Evolutionary conservation across 2,888 invertebrate genomes (phyloP).

Genomic region (Cenopis cana): DNA sequence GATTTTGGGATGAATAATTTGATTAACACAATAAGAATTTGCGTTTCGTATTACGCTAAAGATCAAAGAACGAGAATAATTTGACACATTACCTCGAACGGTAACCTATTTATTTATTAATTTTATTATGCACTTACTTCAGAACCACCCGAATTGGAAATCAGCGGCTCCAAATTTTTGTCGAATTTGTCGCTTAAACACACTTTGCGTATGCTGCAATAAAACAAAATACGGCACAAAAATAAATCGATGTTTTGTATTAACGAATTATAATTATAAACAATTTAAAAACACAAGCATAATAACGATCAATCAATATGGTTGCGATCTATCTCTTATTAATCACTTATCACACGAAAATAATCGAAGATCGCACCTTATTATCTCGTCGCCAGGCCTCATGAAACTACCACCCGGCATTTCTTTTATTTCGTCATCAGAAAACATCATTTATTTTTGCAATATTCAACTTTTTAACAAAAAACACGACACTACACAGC

Average conservation of each 20-base stretch:
- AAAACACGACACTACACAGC: slow-evolving; percentile 64
- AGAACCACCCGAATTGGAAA: slow-evolving; percentile 64
- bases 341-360: slow-evolving; percentile 45
- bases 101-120: not conserved
- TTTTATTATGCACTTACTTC: slow-evolving; percentile 67
- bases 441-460: slow-evolving; percentile 81
- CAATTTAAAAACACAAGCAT: slow-evolving; percentile 51
- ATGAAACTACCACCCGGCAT: slow-evolving; percentile 71
- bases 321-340: slow-evolving; percentile 58
- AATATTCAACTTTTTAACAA: slow-evolving; percentile 82
- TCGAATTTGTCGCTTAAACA: slow-evolving; percentile 76
- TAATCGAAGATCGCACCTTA: slow-evolving; percentile 72
- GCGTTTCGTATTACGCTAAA: not conserved
- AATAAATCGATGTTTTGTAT: slow-evolving; percentile 46
- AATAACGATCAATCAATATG: slow-evolving; percentile 62
- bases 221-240: slow-evolving; percentile 49
- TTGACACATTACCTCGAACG: not conserved
- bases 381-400: slow-evolving; percentile 77
- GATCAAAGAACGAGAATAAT: not conserved
- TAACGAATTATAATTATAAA: slow-evolving; percentile 50
- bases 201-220: slow-evolving; percentile 76
- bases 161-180: slow-evolving; percentile 66
- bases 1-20: not conserved
- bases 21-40: not conserved
- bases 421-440: slow-evolving; percentile 81